These are phyloP conservation scores for Trematocara marginatum DNA, from an alignment of 2,113 vertebrate genomes.

Conservation along the genomic window DNA sequence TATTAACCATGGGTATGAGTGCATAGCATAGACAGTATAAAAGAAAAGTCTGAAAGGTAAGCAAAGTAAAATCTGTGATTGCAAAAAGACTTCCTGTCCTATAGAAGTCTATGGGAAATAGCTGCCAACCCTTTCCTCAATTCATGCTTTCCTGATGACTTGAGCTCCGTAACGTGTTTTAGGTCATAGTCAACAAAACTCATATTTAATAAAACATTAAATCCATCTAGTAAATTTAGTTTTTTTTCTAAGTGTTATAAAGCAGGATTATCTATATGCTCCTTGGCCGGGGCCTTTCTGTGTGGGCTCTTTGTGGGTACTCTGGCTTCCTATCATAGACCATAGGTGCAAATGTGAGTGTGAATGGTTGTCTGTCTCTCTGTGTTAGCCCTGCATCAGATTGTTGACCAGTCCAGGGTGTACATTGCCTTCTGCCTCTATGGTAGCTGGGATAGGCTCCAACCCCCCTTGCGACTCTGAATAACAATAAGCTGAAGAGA, in stretches of 20 bases:
- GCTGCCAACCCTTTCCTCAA: not conserved
- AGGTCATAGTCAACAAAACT: not conserved
- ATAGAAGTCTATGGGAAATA: not conserved
- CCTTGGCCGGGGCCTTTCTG: not conserved
- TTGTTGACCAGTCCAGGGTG: not conserved
- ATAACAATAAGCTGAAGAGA: not conserved
- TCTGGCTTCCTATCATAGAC: not conserved
- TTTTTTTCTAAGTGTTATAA: not conserved
- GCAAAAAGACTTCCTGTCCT: not conserved
- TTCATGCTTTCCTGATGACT: not conserved
- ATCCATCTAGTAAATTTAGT: not conserved
- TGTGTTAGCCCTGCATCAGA: not conserved
- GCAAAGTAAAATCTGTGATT: not conserved
- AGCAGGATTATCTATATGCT: not conserved
- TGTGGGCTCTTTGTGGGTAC: not conserved
- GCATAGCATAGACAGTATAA: not conserved
- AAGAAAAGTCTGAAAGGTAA: not conserved
- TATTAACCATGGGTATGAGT: not conserved
- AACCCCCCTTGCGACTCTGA: not conserved
- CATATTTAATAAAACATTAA: not conserved
- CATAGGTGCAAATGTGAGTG: not conserved
- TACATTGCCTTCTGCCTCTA: not conserved
- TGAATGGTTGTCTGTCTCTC: not conserved
- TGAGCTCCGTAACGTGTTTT: not conserved
- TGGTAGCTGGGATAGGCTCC: not conserved